Percentiles rank a stretch among this genome's conserved stretches.
phyloP scores from a whole-genome alignment of 2,797 vertebrate species.

The Loriculus beryllinus region DNA sequence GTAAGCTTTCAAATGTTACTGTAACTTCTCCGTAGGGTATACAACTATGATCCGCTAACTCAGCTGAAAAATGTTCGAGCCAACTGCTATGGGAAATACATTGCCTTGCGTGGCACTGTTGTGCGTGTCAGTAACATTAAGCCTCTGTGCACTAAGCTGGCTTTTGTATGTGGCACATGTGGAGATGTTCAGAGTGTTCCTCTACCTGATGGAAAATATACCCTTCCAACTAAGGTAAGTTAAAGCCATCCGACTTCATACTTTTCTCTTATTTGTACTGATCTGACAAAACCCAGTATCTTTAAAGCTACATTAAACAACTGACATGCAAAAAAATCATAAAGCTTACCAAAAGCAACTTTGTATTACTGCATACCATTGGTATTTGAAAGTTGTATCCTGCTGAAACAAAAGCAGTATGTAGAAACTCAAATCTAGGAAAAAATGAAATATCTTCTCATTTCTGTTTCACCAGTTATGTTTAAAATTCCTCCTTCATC shows the following conservation, averaged over 20 bases:
- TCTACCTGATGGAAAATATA: constrained; percentile 89
- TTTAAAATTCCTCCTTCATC: neutral
- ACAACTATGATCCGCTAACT: constrained; percentile 91
- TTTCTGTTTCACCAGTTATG: neutral
- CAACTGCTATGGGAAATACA: constrained; percentile 89
- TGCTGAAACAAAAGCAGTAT: neutral
- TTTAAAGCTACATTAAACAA: neutral
- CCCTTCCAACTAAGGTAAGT: constrained; percentile 86
- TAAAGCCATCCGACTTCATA: rapidly evolving
- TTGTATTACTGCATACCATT: neutral
- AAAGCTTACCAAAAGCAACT: rapidly evolving
- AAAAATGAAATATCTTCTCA: neutral
- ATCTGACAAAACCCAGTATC: neutral
- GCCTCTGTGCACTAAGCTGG: constrained; percentile 90
- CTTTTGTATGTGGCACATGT: constrained; percentile 86
- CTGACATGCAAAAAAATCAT: rapidly evolving
- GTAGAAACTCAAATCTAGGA: neutral
- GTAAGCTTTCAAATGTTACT: neutral
- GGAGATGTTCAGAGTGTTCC: constrained; percentile 81
- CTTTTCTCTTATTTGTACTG: neutral
- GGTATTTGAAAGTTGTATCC: neutral
- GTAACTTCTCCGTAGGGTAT: constrained; percentile 78
- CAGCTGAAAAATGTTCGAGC: constrained; percentile 87
- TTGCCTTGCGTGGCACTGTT: constrained; percentile 89
- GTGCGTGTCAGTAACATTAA: constrained; percentile 93